Evolutionary conservation across 2,113 vertebrate genomes (phyloP), one percentile per base, ranked within the genome.

Genomic region (Xenopus laevis): DNA sequence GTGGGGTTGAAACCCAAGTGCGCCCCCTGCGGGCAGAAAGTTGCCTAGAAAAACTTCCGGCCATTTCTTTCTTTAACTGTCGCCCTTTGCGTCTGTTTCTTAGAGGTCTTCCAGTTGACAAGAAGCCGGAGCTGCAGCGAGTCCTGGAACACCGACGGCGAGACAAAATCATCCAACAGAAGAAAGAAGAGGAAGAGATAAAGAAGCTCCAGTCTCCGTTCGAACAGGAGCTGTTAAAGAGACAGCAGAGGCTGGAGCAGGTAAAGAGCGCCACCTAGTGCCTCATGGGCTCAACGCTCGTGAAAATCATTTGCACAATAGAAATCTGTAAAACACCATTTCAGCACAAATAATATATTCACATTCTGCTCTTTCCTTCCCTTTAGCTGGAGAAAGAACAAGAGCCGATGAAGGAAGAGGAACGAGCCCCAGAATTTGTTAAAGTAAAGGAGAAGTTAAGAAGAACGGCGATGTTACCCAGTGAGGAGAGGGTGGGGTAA

Each of bases 361-460:
- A 8, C 17, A 1, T 78, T 81, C 75, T 0, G 0, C 15, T n/a
- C 1, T 46, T 70, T 74, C 81, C 45, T 84, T 50, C 80, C 60
- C 81, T 81, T 16, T 83, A 98, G 97, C 5, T 96, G 87, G 96
- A 98, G 78, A 91, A 86, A 33, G 91, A 93, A 68, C 91, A 93
- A 57, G 86, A 93, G 63, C 71, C 68, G 21, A 64, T 80, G 47
- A 88, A 92, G 79, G 84, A 91, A 10, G 88, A 90, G 66, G 87
- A 87, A n/a, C 91, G 82, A 0, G 91, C 93, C 45, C 97, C 96
- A 0, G 97, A 98, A 82, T 98, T 98, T 23, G 87, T 98, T 64
- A 98, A 94, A 89, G 97, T 98, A 55, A 94, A 94, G 79, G 94
- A 98, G 71, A 98, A 98, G 66, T 86, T 98, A 72, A 92, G 94